Base-by-base conservation (phyloP, 2,113 vertebrate species). In the Ciconia boyciana region DNA sequence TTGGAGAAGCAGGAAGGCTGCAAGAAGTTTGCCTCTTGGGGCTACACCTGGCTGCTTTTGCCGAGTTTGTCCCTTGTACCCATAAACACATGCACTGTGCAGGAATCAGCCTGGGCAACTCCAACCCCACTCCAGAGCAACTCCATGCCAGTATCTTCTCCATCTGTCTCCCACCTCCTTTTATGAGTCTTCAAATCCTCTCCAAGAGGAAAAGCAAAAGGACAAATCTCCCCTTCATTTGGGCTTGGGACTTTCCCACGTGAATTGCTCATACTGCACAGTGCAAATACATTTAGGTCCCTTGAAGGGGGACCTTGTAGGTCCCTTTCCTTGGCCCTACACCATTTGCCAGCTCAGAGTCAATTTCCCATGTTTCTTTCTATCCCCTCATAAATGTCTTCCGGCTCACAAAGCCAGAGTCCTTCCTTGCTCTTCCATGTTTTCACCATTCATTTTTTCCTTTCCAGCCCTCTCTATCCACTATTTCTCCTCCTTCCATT, bases 51-150 rank as follows among this genome's bases (percentile, higher is more conserved):
- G 7, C 36, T 85, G 54, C 54, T 83, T 44, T 51, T 44, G 6
- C 28, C 80, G 36, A 10, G 7, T 60, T 74, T 54, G 44, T 54
- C 43, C 32, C 34, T 24, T 25, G 29, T 51, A 43, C 26, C 36
- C 2, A 0, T n/a, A 62, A 70, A 64, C 10, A 39, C 2, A 6
- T 1, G 8, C 25, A 36, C 25, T 13, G 18, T 13, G 11, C n/a
- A 78, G 48, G 51, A 85, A 74, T 4, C 5, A 1, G n/a, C 36
- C 80, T 22, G 36, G 21, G 31, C 13, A 76, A 15, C 29, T 74
- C 22, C 70, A 71, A 1, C 6, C 11, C 29, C 16, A 17, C 25
- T 39, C 43, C 69, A 82, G 24, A 87, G 51, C 13, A 70, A n/a
- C 15, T 72, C 49, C 21, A 3, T 4, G 7, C 18, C 70, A 36